Evolutionary conservation across 1,140 invertebrate genomes (phyloP).

Genomic region (Zaprionus kolodkinae): DNA sequence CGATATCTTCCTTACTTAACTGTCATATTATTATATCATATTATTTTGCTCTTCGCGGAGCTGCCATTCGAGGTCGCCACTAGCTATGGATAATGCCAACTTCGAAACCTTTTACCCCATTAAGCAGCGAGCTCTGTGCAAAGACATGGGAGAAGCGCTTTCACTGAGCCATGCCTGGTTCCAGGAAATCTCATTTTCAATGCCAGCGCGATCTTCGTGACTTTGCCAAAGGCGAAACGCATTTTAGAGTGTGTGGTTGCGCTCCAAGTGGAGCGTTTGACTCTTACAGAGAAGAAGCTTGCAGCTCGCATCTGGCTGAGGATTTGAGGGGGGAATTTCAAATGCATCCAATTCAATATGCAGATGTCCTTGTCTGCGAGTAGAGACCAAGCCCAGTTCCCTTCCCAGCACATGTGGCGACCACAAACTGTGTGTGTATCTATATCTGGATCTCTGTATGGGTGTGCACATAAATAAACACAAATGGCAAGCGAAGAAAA

Average conservation of each 20-base stretch:
- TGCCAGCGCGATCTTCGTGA: slow-evolving; percentile 25
- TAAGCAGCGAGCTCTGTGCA: neutral
- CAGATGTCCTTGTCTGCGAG: slow-evolving; percentile 23
- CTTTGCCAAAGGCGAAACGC: slow-evolving; percentile 18
- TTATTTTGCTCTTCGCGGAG: neutral
- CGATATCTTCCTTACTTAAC: too few relatives aligned
- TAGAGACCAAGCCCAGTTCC: slow-evolving; percentile 11
- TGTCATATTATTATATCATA: too few relatives aligned
- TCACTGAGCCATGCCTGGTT: slow-evolving; percentile 42
- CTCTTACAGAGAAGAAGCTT: slow-evolving; percentile 5
- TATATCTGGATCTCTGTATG: slow-evolving; percentile 20
- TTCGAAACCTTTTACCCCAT: neutral
- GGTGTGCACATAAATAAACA: slow-evolving; percentile 46
- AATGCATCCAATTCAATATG: slow-evolving; percentile 7
- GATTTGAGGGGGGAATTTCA: slow-evolving; percentile 13
- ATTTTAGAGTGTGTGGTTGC: slow-evolving; percentile 29
- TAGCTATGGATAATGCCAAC: neutral
- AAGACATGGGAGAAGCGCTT: slow-evolving; percentile 24
- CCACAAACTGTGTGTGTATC: slow-evolving; percentile 22
- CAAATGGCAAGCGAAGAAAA: slow-evolving; percentile 70
- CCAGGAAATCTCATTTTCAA: slow-evolving; percentile 57
- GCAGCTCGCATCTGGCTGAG: neutral
- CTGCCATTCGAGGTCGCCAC: neutral
- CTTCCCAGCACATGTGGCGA: slow-evolving; percentile 4
- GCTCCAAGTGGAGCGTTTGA: slow-evolving; percentile 59